phyloP scores from a whole-genome alignment of 2,888 invertebrate species.

The Trissolcus brochymenae region DNA sequence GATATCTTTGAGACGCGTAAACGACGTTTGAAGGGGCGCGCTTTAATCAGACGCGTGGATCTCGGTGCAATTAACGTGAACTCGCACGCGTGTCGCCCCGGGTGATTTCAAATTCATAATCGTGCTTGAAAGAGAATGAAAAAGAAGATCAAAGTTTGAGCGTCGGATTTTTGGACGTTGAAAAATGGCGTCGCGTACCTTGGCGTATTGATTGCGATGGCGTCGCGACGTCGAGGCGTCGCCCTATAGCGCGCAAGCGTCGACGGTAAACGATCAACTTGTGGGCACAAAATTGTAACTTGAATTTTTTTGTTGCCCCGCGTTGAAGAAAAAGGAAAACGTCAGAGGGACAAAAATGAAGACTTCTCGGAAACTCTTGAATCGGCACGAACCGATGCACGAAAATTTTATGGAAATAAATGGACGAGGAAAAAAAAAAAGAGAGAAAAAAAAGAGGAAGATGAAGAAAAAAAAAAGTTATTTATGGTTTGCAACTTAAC shows the following conservation, averaged over 20 bases:
- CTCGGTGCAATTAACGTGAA: too few relatives aligned
- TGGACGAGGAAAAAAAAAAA: slow-evolving; percentile 4
- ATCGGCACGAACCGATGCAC: slow-evolving; percentile 11
- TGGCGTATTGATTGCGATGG: slow-evolving; percentile 72
- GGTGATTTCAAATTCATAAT: too few relatives aligned
- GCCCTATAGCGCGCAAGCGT: slow-evolving; percentile 63
- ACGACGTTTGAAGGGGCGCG: too few relatives aligned
- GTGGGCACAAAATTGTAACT: background rate
- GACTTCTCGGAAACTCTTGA: slow-evolving; percentile 21
- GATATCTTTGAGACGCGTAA: too few relatives aligned
- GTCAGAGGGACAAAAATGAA: background rate
- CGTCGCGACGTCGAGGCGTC: slow-evolving; percentile 66
- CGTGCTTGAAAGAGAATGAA: background rate
- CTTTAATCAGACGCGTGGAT: too few relatives aligned
- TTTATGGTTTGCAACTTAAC: slow-evolving; percentile 52
- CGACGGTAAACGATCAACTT: slow-evolving; percentile 4
- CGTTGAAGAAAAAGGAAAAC: background rate
- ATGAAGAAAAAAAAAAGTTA: slow-evolving; percentile 20
- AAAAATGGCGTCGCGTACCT: slow-evolving; percentile 69
- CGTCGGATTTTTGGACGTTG: slow-evolving; percentile 2
- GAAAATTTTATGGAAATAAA: slow-evolving; percentile 43
- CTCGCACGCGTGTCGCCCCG: too few relatives aligned
- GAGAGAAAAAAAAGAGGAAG: slow-evolving; percentile 18
- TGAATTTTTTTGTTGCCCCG: too few relatives aligned
- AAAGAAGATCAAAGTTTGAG: slow-evolving; percentile 2